These are phyloP conservation scores for Trichogramma dendrolimi DNA, from an alignment of 2,888 invertebrate genomes.

Conservation along the genomic window DNA sequence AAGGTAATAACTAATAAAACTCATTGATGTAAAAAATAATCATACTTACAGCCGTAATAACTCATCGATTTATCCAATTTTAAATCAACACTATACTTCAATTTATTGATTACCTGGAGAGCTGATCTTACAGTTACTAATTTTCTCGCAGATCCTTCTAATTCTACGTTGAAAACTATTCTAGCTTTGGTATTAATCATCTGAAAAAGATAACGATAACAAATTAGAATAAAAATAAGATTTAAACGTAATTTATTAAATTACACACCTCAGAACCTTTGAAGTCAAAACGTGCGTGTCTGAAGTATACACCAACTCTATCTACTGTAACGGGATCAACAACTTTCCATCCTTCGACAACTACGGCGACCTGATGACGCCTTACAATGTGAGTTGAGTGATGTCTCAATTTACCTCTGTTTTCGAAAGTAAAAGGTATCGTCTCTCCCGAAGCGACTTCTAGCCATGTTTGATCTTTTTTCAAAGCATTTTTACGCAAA, in stretches of 20 bases:
- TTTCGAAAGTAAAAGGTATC: constrained; percentile 82
- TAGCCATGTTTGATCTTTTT: constrained; percentile 63
- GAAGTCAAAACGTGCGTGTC: constrained; percentile 57
- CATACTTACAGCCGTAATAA: constrained; percentile 48
- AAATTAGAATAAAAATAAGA: neutral
- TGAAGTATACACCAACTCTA: constrained; percentile 89
- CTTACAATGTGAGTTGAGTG: constrained; percentile 72
- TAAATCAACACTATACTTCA: constrained; percentile 69
- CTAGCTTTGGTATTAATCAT: constrained; percentile 58
- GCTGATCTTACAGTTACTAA: constrained; percentile 89
- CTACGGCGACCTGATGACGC: constrained; percentile 82
- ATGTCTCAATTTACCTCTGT: constrained; percentile 66
- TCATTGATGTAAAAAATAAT: neutral
- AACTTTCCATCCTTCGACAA: constrained; percentile 84
- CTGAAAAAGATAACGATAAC: constrained; percentile 24
- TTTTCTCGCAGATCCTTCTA: constrained; percentile 92
- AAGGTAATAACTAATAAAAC: constrained; percentile 2
- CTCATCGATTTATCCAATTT: constrained; percentile 62
- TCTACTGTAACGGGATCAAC: constrained; percentile 91
- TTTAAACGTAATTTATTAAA: constrained; percentile 17
- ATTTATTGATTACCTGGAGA: constrained; percentile 71
- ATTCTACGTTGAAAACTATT: constrained; percentile 83
- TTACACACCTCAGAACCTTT: constrained; percentile 35
- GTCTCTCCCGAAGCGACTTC: constrained; percentile 70
- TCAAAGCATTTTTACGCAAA: constrained; percentile 49